Conservation (phyloP, 2,888 invertebrate genomes). For the Andrena fulva region DNA sequence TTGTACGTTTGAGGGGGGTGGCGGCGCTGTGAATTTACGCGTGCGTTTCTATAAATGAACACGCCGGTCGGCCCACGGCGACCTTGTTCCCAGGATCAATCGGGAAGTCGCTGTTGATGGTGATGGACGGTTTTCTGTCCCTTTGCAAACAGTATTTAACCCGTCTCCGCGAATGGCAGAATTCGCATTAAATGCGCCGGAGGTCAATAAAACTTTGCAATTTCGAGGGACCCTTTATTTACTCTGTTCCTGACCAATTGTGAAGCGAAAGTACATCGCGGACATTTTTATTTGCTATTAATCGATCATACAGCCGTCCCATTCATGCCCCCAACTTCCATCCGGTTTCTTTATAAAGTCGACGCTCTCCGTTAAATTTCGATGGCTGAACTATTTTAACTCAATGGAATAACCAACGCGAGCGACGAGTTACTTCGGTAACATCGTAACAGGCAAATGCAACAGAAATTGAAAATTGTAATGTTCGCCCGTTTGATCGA, state of each 20-base stretch:
- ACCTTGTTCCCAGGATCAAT: slow-evolving; percentile 28
- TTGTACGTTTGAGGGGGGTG: slow-evolving; percentile 30
- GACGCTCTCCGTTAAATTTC: background rate
- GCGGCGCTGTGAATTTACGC: background rate
- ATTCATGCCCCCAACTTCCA: too few relatives aligned
- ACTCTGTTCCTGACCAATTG: too few relatives aligned
- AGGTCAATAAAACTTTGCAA: background rate
- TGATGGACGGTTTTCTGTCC: background rate
- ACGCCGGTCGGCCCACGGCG: slow-evolving; percentile 11
- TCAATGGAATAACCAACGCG: background rate
- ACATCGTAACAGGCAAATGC: slow-evolving; percentile 30
- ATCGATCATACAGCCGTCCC: too few relatives aligned
- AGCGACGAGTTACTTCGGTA: slow-evolving; percentile 24
- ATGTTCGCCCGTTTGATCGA: slow-evolving; percentile 4
- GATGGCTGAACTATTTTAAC: background rate
- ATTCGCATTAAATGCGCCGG: background rate
- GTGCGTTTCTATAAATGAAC: slow-evolving; percentile 15
- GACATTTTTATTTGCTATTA: too few relatives aligned
- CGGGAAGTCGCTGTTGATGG: background rate
- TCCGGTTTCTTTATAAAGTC: background rate
- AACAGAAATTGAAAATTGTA: slow-evolving; percentile 30
- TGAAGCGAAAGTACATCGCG: too few relatives aligned
- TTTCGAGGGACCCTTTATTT: too few relatives aligned
- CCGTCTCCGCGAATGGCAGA: background rate
- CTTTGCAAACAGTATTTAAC: background rate